Conservation (phyloP, 2,888 invertebrate genomes). For the Cantharis rufa region DNA sequence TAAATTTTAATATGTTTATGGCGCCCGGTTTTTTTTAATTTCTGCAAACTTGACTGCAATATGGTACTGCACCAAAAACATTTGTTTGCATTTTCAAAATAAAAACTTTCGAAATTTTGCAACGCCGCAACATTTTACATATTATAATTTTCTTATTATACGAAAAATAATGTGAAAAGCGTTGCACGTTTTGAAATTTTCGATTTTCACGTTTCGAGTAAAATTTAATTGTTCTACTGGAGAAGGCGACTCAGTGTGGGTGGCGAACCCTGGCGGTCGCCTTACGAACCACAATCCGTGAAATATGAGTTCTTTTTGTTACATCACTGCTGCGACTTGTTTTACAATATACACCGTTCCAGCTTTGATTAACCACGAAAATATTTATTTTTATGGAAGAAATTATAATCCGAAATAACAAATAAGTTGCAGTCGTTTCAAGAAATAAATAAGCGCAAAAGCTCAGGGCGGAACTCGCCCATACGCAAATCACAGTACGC, state of each 20-base stretch:
- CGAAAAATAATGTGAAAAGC: no score
- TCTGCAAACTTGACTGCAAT: not conserved
- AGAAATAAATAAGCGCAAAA: not conserved
- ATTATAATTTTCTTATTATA: no score
- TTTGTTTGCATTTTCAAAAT: not conserved
- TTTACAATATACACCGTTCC: not conserved
- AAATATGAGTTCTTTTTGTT: slow-evolving; percentile 46
- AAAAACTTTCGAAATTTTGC: not conserved
- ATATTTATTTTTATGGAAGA: not conserved
- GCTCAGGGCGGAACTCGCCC: not conserved
- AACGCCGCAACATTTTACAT: no score
- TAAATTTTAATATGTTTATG: not conserved
- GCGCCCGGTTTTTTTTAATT: not conserved
- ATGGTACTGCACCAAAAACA: not conserved
- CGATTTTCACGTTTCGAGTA: not conserved
- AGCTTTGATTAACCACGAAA: not conserved
- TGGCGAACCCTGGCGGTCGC: slow-evolving; percentile 45
- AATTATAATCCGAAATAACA: not conserved
- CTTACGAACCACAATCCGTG: slow-evolving; percentile 46
- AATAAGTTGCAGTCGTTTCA: not conserved
- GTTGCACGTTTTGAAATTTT: no score
- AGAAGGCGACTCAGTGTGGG: slow-evolving; percentile 31
- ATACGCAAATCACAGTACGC: not conserved
- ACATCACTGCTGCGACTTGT: slow-evolving; percentile 19
- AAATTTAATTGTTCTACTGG: slow-evolving; percentile 31